Conservation (phyloP, 2,797 vertebrate genomes). For the Myotis findleyi region DNA sequence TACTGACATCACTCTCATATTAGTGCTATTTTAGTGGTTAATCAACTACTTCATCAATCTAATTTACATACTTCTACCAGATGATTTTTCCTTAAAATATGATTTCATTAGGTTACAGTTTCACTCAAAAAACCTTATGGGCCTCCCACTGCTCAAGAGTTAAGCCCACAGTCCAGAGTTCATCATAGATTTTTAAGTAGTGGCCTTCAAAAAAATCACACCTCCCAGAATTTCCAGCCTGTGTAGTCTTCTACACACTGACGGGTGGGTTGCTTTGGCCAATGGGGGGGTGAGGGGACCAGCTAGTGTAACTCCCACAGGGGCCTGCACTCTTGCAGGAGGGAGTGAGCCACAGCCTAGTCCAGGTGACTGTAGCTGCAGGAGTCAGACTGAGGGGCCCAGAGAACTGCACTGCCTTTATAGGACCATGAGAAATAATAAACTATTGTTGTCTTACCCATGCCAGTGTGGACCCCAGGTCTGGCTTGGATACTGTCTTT, state of each 20-base stretch:
- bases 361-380: background rate
- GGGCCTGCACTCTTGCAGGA: background rate
- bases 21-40: constrained; percentile 2
- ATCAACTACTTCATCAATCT: background rate
- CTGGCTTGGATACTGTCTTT: background rate
- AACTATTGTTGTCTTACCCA: background rate
- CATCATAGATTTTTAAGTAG: background rate
- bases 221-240: background rate
- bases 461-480: background rate
- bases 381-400: background rate
- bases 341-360: background rate
- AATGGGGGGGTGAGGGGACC: background rate
- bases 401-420: background rate
- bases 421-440: background rate
- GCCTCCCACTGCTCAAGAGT: background rate
- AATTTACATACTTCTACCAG: background rate
- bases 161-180: background rate
- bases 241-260: background rate
- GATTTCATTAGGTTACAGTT: background rate
- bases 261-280: background rate
- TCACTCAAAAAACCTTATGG: background rate
- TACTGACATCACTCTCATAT: background rate
- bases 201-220: background rate
- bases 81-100: constrained; percentile 36
- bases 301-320: background rate